Evolutionary conservation across 2,113 vertebrate genomes (phyloP), one percentile per base, ranked within the genome.

Genomic region (Calonectris borealis): DNA sequence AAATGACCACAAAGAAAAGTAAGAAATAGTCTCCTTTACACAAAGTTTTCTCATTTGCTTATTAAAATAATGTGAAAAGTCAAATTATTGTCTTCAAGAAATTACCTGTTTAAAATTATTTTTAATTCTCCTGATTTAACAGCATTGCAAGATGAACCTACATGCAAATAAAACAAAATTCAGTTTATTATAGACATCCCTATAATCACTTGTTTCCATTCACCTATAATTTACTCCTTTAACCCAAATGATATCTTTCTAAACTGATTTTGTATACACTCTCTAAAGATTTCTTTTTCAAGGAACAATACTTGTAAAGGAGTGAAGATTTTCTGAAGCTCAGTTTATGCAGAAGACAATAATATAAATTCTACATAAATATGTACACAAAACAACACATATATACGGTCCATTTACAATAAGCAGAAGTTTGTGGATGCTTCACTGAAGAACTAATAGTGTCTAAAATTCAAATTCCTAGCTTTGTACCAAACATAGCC

Each of bases 341-440:
- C 27, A 68, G 3, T 7, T 61, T 87, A 40, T 0, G 0, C 21
- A 72, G 16, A 64, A 68, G 52, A 44, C 10, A 58, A 21, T 16
- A 65, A 62, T 31, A 82, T 26, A 75, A 90, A 58, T 80, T 61
- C 42, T 55, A 55, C 32, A 71, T 38, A 86, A 46, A 44, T 24
- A 51, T 20, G 42, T 11, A 26, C 2, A 38, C 19, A 79, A 86
- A 77, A 2, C 8, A 27, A 46, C 15, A 44, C 20, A n/a, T 24
- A 51, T 8, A 54, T 34, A 32, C 5, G 29, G 27, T 44, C 18
- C 52, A 55, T 69, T 81, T 40, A 49, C 32, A 75, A 64, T 27
- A 68, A 71, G 6, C 21, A 62, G 66, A 90, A 68, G 36, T 29
- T 55, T 79, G 3, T 51, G 42, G 36, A 31, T 71, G 14, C 11